phyloP scores from a whole-genome alignment of 2,888 invertebrate species.

The Metellina segmentata region DNA sequence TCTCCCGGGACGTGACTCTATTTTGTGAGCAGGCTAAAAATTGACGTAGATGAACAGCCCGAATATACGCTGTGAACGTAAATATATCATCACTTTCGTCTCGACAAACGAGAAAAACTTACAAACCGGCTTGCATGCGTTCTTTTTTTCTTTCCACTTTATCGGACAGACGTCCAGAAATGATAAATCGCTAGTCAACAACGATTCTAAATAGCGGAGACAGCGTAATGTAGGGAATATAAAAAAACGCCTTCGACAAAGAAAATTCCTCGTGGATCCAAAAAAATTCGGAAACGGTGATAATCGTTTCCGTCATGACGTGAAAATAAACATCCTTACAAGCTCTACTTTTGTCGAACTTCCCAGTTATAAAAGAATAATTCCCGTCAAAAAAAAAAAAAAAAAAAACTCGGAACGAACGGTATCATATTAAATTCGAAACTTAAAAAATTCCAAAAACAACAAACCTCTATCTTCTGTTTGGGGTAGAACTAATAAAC shows the following conservation, averaged over 20 bases:
- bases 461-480: not conserved
- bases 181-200: constrained; percentile 33
- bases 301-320: constrained; percentile 45
- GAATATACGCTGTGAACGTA: not conserved
- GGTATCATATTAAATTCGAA: constrained; percentile 34
- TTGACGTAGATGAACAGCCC: not conserved
- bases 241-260: constrained; percentile 10
- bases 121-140: not conserved
- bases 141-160: not conserved
- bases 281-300: constrained; percentile 10
- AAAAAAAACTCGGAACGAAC: constrained; percentile 19
- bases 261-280: not conserved
- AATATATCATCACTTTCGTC: not conserved
- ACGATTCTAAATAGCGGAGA: constrained; percentile 49
- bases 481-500: constrained; percentile 15
- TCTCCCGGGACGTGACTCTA: not conserved
- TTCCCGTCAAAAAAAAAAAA: not conserved
- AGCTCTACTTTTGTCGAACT: not conserved
- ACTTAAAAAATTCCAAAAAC: not conserved
- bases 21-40: not conserved
- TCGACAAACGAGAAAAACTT: not conserved
- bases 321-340: not conserved
- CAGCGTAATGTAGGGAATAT: constrained; percentile 19
- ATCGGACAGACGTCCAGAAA: not conserved
- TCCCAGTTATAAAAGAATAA: not conserved